Base-by-base conservation (phyloP, 2,888 invertebrate genomes). In the Drosophila acutilabella region DNA sequence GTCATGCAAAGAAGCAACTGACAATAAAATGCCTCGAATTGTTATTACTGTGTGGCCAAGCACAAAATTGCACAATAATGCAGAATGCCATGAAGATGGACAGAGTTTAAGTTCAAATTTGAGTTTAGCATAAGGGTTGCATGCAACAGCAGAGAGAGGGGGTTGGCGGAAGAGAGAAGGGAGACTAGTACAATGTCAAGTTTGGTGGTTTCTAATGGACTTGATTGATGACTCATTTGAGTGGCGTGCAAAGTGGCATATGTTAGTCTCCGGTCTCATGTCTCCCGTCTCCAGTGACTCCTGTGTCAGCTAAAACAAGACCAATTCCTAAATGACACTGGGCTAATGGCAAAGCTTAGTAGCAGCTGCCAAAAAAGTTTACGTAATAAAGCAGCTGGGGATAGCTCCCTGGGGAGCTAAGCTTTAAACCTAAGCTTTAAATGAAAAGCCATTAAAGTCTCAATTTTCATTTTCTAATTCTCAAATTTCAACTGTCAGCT, bases 221-320 rank as follows among this genome's bases (percentile, higher is more conserved):
- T 68, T 84, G 85, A 84, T 84, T 84, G 83, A 85, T 84, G 83
- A 85, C 75, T 83, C 78, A 85, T 73, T 61, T 52, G 58, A 60
- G 65, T 68, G 68, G 51, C 57, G 54, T 72, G 71, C 65, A 30
- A 44, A 54, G 60, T 61, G 65, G 66, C 71, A 74, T 68, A 70
- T 81, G 77, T 64, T 76, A 45, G 48, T 16, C 58, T 57, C 60
- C 56, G 38, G 53, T 64, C 53, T 23, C 53, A 54, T 64, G 60
- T 41, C 23, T 23, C 6, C 5, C 3, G 23, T 23, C 23, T 6
- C 23, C 23, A 6, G 23, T 6, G 23, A 6, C 23, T 23, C 53
- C 60, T 64, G 60, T 41, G 53, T 66, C 40, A 62, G 57, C 57
- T 23, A 52, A 47, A n/a, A 58, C 44, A 64, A 48, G 42, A 26